These are phyloP conservation scores for Agrochola macilenta DNA, from an alignment of 2,888 invertebrate species.

Conservation along the genomic window DNA sequence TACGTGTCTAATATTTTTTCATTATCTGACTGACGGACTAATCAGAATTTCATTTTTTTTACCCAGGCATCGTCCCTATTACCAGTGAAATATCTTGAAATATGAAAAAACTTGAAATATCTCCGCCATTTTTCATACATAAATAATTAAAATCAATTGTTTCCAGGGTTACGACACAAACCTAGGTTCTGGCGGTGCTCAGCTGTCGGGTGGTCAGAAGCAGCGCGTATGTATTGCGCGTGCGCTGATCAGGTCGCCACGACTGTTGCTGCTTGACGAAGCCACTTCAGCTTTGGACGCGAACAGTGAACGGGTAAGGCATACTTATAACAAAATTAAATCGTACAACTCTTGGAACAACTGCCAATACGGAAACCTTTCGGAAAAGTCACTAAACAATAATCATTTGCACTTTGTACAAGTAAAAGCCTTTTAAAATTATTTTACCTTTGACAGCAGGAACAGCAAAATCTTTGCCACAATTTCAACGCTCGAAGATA, in stretches of 20 bases:
- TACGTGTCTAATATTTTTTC: too few relatives aligned
- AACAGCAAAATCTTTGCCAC: too few relatives aligned
- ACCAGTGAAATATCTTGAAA: too few relatives aligned
- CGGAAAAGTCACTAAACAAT: not conserved
- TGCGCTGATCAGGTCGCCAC: constrained; percentile 92
- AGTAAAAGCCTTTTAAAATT: not conserved
- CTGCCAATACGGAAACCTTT: not conserved
- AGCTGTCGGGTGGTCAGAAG: constrained; percentile 93
- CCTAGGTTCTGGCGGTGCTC: constrained; percentile 92
- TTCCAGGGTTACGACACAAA: constrained; percentile 92
- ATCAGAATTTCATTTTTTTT: too few relatives aligned
- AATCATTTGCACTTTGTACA: not conserved
- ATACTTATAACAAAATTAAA: not conserved
- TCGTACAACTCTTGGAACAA: not conserved
- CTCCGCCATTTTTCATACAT: not conserved
- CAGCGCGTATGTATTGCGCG: constrained; percentile 94
- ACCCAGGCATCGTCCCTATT: too few relatives aligned
- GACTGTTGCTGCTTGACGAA: constrained; percentile 92
- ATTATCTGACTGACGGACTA: too few relatives aligned
- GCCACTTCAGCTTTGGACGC: constrained; percentile 93
- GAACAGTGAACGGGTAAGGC: constrained; percentile 92
- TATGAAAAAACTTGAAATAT: too few relatives aligned
- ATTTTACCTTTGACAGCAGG: not conserved
- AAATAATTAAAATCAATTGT: not conserved
- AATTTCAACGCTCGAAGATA: too few relatives aligned